Conservation (phyloP, 2,797 vertebrate genomes). For the Enteromius fasciolatus region DNA sequence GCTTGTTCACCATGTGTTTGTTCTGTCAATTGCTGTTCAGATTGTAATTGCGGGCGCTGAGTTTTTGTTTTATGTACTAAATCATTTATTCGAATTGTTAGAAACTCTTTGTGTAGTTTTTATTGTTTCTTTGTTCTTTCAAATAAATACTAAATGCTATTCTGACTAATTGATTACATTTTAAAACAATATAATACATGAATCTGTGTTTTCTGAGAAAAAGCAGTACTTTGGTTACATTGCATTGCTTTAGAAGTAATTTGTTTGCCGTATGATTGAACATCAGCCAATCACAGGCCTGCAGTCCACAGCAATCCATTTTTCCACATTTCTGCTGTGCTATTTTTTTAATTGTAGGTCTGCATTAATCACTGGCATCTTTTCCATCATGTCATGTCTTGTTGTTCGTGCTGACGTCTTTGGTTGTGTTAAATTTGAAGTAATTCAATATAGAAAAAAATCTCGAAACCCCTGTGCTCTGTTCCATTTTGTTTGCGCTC, state of each 20-base stretch:
- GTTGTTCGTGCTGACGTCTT: neutral
- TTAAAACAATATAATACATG: neutral
- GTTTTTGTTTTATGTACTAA: constrained; percentile 14
- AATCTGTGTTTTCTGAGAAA: neutral
- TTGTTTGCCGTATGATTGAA: neutral
- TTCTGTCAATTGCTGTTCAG: constrained; percentile 21
- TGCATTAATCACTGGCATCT: neutral
- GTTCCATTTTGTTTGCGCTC: constrained; percentile 9
- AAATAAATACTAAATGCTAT: neutral
- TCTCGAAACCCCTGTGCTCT: constrained; percentile 18
- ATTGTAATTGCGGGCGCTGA: neutral
- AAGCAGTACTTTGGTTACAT: neutral
- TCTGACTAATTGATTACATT: neutral
- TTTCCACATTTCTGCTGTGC: neutral
- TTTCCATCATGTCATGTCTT: neutral
- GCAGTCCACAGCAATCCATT: neutral
- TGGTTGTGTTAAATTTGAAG: neutral
- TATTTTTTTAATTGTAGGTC: neutral
- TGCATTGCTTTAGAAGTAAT: neutral
- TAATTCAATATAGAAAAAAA: constrained; percentile 14
- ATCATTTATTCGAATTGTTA: neutral
- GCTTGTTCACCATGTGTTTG: constrained; percentile 29
- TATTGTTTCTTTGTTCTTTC: neutral
- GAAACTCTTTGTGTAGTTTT: neutral
- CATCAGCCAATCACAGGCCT: neutral